A percentile compares a stretch with the other conserved stretches of the same genome.
Evolutionary conservation across 1,140 invertebrate species (phyloP).

Genomic region (Macrobrachium nipponense): DNA sequence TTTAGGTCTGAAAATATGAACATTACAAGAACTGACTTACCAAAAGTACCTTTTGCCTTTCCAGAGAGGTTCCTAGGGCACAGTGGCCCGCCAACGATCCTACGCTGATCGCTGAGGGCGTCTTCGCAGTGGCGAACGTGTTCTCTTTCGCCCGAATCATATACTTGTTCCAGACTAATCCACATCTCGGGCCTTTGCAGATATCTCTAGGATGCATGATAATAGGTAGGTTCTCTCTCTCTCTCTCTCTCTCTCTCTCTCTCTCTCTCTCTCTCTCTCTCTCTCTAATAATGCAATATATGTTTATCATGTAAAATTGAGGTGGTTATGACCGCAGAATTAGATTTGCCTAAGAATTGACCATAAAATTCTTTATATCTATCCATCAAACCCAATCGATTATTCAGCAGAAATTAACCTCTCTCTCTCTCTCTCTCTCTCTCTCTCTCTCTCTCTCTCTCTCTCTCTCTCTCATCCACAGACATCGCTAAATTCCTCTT

Average conservation of each 20-base stretch:
- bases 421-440: slow-evolving; percentile 25
- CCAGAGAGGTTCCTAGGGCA: slow-evolving; percentile 67
- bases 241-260: background rate
- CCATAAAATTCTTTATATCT: too few relatives aligned
- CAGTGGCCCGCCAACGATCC: slow-evolving; percentile 75
- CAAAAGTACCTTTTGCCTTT: background rate
- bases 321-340: too few relatives aligned
- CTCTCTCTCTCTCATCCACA: slow-evolving; percentile 24
- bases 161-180: slow-evolving; percentile 75
- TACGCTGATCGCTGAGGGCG: slow-evolving; percentile 73
- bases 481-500: slow-evolving; percentile 73
- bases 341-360: too few relatives aligned
- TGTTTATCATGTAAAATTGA: too few relatives aligned
- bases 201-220: slow-evolving; percentile 74
- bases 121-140: slow-evolving; percentile 75
- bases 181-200: slow-evolving; percentile 74
- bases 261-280: background rate
- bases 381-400: too few relatives aligned
- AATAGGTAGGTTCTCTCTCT: slow-evolving; percentile 64
- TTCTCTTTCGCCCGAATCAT: slow-evolving; percentile 75
- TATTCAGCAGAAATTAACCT: background rate
- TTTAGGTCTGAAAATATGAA: too few relatives aligned
- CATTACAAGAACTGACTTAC: too few relatives aligned
- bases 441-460: slow-evolving; percentile 25
- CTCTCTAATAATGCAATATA: too few relatives aligned